These are phyloP conservation scores for mouse (Mus musculus) DNA, from an alignment of 2,113 vertebrate species.

Conservation along the genomic window DNA sequence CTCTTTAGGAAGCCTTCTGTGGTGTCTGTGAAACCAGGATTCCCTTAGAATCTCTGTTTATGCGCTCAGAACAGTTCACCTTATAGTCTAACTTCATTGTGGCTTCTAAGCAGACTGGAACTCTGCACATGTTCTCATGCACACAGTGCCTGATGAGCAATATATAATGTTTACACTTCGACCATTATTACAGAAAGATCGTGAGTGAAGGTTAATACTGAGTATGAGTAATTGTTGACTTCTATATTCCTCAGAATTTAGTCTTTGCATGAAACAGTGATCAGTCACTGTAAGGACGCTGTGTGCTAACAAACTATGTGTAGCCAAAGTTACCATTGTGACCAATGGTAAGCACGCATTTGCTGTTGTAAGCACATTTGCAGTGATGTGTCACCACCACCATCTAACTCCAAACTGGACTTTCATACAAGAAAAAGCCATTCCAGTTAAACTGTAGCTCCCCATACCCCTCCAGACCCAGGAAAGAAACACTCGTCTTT, in stretches of 20 bases:
- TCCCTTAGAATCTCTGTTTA: not conserved
- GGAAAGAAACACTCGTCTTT: not conserved
- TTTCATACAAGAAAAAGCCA: not conserved
- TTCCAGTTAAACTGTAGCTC: not conserved
- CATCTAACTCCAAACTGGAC: not conserved
- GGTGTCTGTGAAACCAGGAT: fast-evolving
- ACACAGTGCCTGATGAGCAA: not conserved
- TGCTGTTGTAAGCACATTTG: not conserved
- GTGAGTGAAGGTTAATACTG: not conserved
- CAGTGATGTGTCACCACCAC: not conserved
- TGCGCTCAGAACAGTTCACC: fast-evolving
- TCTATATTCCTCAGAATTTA: not conserved
- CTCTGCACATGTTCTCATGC: not conserved
- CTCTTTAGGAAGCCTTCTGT: not conserved
- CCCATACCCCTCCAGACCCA: not conserved
- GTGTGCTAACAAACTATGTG: not conserved
- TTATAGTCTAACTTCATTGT: not conserved
- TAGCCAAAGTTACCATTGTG: not conserved
- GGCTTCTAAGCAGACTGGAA: not conserved
- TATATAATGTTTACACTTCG: not conserved
- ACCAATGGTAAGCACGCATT: not conserved
- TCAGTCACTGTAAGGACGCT: not conserved
- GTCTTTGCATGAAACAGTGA: not conserved
- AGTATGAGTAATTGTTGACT: not conserved
- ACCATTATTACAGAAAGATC: not conserved